phyloP scores from a whole-genome alignment of 2,888 invertebrate genomes.

The Leptogaster cylindrica region DNA sequence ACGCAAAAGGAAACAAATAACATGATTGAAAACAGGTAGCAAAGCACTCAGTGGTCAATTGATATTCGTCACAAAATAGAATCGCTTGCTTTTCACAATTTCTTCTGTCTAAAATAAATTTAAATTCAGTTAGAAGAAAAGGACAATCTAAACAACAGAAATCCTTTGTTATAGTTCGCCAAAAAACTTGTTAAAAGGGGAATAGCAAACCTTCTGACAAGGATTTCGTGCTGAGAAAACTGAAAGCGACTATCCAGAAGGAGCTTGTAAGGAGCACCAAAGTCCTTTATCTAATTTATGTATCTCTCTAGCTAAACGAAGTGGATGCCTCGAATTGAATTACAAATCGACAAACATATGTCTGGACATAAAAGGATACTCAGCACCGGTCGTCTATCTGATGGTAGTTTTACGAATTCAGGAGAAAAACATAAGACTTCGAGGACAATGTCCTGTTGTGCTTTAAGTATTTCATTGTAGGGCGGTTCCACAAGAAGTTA shows the following conservation, averaged over 20 bases:
- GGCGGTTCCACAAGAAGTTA: not conserved
- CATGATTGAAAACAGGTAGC: not conserved
- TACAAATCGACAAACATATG: conserved; percentile 46
- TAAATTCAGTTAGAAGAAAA: conserved; percentile 32
- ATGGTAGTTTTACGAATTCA: conserved; percentile 15
- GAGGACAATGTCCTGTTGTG: conserved; percentile 2
- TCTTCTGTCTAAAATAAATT: conserved; percentile 9
- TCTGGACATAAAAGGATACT: conserved; percentile 45
- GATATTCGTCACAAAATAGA: not conserved
- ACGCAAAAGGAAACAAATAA: not conserved
- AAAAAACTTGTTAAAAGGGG: conserved; percentile 14
- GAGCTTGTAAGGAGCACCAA: conserved; percentile 16
- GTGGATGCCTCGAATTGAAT: conserved; percentile 43
- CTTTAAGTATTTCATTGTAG: conserved; percentile 17
- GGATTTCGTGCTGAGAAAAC: not conserved
- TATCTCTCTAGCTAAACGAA: conserved; percentile 36
- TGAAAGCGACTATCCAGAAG: not conserved
- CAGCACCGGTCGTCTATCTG: conserved; percentile 14
- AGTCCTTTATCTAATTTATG: conserved; percentile 37
- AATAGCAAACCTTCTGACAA: not conserved
- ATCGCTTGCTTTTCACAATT: conserved; percentile 4
- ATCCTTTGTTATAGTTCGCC: conserved; percentile 17
- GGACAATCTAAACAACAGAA: conserved; percentile 17
- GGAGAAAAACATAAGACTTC: conserved; percentile 10
- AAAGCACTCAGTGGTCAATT: conserved; percentile 4